phyloP scores from a whole-genome alignment of 2,113 vertebrate genomes.

The Onychostoma macrolepis region DNA sequence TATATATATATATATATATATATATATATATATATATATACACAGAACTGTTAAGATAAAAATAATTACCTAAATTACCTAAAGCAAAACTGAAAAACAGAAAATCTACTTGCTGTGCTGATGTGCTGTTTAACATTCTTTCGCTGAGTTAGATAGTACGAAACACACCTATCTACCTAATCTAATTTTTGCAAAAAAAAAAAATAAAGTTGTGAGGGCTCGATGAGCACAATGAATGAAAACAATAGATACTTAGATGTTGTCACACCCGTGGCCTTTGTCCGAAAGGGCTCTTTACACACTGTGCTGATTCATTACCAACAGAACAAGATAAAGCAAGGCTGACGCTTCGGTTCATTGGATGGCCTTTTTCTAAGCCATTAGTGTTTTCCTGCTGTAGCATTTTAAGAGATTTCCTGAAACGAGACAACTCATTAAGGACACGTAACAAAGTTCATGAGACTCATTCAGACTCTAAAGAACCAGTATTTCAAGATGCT shows the following conservation, averaged over 20 bases:
- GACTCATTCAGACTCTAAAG: not conserved
- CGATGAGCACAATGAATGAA: conserved; percentile 37
- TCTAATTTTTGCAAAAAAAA: too few species aligned
- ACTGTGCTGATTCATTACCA: conserved; percentile 32
- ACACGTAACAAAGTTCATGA: not conserved
- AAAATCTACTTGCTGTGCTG: not conserved
- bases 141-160: not conserved
- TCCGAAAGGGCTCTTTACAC: not conserved
- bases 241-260: conserved; percentile 24
- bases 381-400: not conserved
- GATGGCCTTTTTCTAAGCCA: conserved; percentile 13
- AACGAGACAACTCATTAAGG: not conserved
- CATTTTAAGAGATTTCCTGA: conserved; percentile 11
- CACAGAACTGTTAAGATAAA: not conserved
- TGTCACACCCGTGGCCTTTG: conserved; percentile 38
- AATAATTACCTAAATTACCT: too few species aligned
- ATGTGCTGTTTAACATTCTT: conserved; percentile 4
- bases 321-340: conserved; percentile 35
- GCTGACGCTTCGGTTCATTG: conserved; percentile 18
- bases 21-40: not conserved
- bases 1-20: too few species aligned
- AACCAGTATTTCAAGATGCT: not conserved
- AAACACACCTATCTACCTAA: conserved; percentile 21
- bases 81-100: not conserved
- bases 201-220: not conserved